phyloP scores from a whole-genome alignment of 2,888 invertebrate species.

The Drosophila formosana region DNA sequence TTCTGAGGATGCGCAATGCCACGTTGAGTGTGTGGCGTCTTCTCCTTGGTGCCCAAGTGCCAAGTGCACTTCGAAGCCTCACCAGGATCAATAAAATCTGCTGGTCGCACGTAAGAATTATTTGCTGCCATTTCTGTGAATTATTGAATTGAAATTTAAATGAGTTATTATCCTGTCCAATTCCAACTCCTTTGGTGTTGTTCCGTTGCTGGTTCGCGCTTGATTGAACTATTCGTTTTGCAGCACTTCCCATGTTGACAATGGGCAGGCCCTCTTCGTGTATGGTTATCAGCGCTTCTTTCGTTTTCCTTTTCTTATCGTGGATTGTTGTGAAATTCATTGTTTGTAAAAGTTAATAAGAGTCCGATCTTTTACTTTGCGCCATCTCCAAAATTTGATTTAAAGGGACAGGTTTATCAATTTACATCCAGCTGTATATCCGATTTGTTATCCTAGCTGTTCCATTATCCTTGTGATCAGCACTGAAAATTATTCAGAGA shows the following conservation, averaged over 20 bases:
- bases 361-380: background rate
- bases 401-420: too few relatives aligned
- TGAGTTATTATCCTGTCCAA: background rate
- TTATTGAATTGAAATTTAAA: background rate
- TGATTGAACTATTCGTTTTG: slow-evolving; percentile 26
- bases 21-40: slow-evolving; percentile 76
- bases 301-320: background rate
- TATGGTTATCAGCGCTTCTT: background rate
- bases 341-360: background rate
- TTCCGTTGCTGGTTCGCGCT: slow-evolving; percentile 14
- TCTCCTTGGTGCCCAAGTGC: slow-evolving; percentile 78
- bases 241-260: slow-evolving; percentile 26
- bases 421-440: too few relatives aligned
- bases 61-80: slow-evolving; percentile 83
- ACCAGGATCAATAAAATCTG: slow-evolving; percentile 82
- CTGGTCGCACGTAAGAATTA: slow-evolving; percentile 67
- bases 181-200: background rate
- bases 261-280: slow-evolving; percentile 13
- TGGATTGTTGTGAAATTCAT: slow-evolving; percentile 9
- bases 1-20: slow-evolving; percentile 76
- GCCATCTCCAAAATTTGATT: background rate
- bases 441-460: too few relatives aligned
- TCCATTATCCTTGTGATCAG: background rate
- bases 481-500: background rate
- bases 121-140: slow-evolving; percentile 64